Percentiles rank a stretch among this genome's conserved stretches.
Evolutionary conservation across 2,888 invertebrate genomes (phyloP).

Genomic region (Anoplius nigerrimus): DNA sequence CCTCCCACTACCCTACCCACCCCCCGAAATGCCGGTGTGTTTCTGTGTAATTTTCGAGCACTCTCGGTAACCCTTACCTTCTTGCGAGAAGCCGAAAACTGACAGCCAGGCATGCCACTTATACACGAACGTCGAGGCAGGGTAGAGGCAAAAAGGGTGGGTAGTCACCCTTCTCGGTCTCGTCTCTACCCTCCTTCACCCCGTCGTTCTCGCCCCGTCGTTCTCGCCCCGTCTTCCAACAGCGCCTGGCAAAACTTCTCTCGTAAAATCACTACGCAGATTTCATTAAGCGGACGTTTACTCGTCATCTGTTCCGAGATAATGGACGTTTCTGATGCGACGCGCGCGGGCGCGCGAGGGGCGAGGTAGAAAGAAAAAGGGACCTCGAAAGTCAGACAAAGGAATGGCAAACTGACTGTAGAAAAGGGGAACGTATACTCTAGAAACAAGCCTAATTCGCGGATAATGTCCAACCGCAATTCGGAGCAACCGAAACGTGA

Average conservation of each 20-base stretch:
- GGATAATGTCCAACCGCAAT: too few relatives aligned
- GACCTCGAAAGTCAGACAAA: too few relatives aligned
- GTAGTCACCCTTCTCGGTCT: conserved; percentile 17
- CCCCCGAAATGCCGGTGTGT: conserved; percentile 19
- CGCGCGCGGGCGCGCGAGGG: neutral
- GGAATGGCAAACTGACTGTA: too few relatives aligned
- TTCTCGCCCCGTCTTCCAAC: conserved; percentile 34
- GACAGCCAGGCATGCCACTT: conserved; percentile 37
- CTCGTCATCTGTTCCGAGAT: conserved; percentile 50
- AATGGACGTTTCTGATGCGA: neutral
- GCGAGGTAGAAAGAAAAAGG: too few relatives aligned
- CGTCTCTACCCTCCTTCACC: conserved; percentile 15
- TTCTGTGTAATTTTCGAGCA: conserved; percentile 48
- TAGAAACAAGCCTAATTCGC: too few relatives aligned
- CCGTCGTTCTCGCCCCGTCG: conserved; percentile 1
- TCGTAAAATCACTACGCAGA: conserved; percentile 64
- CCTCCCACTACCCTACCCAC: too few relatives aligned
- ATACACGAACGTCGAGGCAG: conserved; percentile 26
- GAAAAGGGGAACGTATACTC: too few relatives aligned
- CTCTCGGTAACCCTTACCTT: conserved; percentile 27
- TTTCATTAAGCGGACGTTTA: conserved; percentile 63
- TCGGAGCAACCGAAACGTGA: too few relatives aligned
- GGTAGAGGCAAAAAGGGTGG: conserved; percentile 11
- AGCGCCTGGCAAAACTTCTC: conserved; percentile 54
- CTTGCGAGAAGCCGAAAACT: conserved; percentile 42